Evolutionary conservation across 2,797 vertebrate genomes (phyloP).

Genomic region (Nyctalus aviator): DNA sequence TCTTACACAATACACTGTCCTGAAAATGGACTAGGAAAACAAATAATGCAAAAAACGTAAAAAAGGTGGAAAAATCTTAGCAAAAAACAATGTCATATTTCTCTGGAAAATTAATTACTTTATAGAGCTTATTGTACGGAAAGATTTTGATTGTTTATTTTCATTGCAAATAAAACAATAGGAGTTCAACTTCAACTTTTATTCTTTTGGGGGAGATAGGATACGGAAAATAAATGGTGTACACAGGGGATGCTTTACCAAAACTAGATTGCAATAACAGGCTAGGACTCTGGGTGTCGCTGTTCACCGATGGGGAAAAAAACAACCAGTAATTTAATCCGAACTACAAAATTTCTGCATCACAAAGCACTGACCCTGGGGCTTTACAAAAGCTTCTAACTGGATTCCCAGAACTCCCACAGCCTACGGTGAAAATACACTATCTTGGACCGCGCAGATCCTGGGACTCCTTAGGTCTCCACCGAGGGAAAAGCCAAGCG

Average conservation of each 20-base stretch:
- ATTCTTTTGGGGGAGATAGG: neutral
- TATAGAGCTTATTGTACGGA: neutral
- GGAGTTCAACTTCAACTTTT: neutral
- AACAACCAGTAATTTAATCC: neutral
- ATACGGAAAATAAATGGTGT: neutral
- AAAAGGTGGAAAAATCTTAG: neutral
- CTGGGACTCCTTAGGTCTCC: neutral
- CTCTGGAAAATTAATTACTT: neutral
- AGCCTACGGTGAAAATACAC: neutral
- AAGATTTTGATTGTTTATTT: neutral
- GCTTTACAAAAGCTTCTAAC: constrained; percentile 4
- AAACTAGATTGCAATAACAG: constrained; percentile 72
- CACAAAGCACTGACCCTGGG: constrained; percentile 38
- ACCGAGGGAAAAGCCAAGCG: neutral
- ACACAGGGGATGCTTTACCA: neutral
- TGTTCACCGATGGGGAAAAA: constrained; percentile 77
- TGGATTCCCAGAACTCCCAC: neutral
- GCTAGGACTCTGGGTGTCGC: constrained; percentile 83
- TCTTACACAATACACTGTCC: neutral
- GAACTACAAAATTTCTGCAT: constrained; percentile 32
- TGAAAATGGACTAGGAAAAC: neutral
- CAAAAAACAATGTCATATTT: neutral
- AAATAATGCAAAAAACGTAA: neutral
- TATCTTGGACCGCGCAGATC: neutral
- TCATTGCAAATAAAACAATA: constrained; percentile 42